These are phyloP conservation scores for Papilio polytes DNA, from an alignment of 1,140 invertebrate species.

Conservation along the genomic window DNA sequence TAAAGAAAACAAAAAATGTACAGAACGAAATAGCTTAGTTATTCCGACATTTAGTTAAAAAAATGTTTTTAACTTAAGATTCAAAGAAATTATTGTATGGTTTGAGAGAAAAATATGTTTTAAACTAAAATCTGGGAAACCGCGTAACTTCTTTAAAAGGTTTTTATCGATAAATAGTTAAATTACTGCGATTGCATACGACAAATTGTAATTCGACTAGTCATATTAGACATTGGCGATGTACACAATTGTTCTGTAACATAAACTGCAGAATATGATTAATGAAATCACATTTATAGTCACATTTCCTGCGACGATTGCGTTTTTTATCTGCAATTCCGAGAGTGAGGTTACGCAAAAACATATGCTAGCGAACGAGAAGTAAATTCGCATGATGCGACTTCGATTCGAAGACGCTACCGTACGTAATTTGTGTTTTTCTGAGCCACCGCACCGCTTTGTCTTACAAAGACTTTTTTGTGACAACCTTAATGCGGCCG, in stretches of 20 bases:
- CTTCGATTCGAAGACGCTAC: constrained; percentile 61
- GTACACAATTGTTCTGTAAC: neutral
- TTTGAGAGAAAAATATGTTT: too few species aligned
- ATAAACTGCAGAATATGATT: neutral
- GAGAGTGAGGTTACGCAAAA: constrained; percentile 40
- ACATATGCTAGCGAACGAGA: constrained; percentile 40
- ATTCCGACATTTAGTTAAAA: too few species aligned
- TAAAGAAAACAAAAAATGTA: neutral
- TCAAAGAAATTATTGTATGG: too few species aligned
- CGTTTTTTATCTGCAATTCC: constrained; percentile 11
- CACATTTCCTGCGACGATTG: constrained; percentile 18
- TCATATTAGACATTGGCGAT: neutral
- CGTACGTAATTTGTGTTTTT: constrained; percentile 72
- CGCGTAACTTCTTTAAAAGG: too few species aligned
- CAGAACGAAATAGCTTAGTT: neutral
- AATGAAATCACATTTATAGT: constrained; percentile 5
- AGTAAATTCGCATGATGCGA: constrained; percentile 50
- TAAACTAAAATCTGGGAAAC: too few species aligned
- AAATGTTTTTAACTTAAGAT: too few species aligned
- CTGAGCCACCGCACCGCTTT: constrained; percentile 57
- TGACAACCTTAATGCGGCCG: constrained; percentile 52
- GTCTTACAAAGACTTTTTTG: constrained; percentile 62
- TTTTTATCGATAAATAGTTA: too few species aligned
- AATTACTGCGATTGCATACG: neutral
- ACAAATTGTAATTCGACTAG: neutral